Evolutionary conservation across 1,140 invertebrate genomes (phyloP).

Genomic region (Eueides isabella): DNA sequence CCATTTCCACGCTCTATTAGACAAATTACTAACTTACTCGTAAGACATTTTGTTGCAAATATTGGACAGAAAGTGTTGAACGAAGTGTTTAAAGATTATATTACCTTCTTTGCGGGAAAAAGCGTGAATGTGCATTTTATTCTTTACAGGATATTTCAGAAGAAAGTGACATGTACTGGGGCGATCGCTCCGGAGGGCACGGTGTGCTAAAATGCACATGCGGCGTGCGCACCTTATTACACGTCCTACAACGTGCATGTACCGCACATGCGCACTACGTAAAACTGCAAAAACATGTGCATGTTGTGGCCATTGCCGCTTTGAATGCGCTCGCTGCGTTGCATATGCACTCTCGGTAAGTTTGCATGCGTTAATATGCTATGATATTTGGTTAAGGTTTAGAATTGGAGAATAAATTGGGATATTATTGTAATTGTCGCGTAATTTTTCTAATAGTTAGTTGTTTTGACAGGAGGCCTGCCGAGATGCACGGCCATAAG

Average conservation of each 20-base stretch:
- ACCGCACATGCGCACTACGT: slow-evolving; percentile 46
- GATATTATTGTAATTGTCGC: too few species aligned
- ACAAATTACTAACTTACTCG: too few species aligned
- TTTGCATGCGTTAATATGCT: background rate
- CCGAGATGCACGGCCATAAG: too few species aligned
- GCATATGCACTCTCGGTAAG: slow-evolving; percentile 52
- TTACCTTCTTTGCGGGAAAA: too few species aligned
- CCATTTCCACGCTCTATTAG: too few species aligned
- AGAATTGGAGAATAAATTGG: background rate
- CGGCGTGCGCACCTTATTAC: slow-evolving; percentile 51
- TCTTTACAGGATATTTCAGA: slow-evolving; percentile 51
- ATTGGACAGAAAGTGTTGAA: too few species aligned
- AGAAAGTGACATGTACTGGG: slow-evolving; percentile 48
- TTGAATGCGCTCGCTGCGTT: slow-evolving; percentile 49
- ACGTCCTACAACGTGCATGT: slow-evolving; percentile 42
- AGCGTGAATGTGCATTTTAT: too few species aligned
- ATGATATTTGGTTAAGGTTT: background rate
- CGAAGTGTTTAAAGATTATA: too few species aligned
- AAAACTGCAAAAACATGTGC: slow-evolving; percentile 43
- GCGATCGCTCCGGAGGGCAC: slow-evolving; percentile 46
- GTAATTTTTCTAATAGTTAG: too few species aligned
- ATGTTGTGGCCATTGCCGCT: slow-evolving; percentile 34
- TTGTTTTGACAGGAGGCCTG: too few species aligned
- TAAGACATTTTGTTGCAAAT: too few species aligned
- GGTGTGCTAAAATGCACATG: slow-evolving; percentile 52